Conservation (phyloP, 2,797 vertebrate genomes). For the Paratrypauchen microcephalus region DNA sequence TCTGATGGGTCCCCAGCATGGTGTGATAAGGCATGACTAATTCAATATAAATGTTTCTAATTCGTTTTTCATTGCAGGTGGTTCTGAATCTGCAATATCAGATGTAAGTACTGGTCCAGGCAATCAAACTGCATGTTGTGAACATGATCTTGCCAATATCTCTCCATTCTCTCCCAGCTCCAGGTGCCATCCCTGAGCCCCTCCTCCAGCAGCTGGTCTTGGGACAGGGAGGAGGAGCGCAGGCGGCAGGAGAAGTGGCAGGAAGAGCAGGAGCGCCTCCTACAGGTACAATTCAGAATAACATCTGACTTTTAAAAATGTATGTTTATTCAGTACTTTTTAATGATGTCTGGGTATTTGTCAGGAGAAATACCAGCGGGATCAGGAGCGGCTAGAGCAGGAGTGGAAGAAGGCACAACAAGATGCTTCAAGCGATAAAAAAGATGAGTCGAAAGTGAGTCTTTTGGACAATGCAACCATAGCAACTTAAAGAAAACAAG, state of each 20-base stretch:
- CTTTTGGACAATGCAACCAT: neutral
- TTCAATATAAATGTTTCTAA: neutral
- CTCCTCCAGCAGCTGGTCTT: slow-evolving; percentile 84
- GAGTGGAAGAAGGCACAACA: slow-evolving; percentile 87
- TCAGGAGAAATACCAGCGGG: slow-evolving; percentile 89
- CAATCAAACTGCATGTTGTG: neutral
- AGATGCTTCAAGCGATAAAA: slow-evolving; percentile 79
- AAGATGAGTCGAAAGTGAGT: slow-evolving; percentile 73
- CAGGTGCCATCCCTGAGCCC: slow-evolving; percentile 87
- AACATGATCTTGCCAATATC: slow-evolving; percentile 18
- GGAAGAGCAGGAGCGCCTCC: slow-evolving; percentile 91
- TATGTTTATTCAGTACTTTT: neutral
- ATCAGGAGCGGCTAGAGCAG: slow-evolving; percentile 88
- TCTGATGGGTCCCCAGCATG: slow-evolving; percentile 37
- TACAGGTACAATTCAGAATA: slow-evolving; percentile 80
- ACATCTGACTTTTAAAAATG: neutral
- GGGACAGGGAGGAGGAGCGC: slow-evolving; percentile 90
- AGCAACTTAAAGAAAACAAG: neutral
- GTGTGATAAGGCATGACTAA: slow-evolving; percentile 4
- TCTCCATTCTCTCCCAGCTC: slow-evolving; percentile 73
- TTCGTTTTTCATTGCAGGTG: slow-evolving; percentile 75
- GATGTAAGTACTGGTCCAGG: slow-evolving; percentile 83
- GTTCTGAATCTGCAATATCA: slow-evolving; percentile 86
- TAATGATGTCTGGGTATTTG: slow-evolving; percentile 10
- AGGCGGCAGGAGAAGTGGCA: slow-evolving; percentile 94